These are phyloP conservation scores for Choristoneura fumiferana DNA, from an alignment of 1,140 invertebrate genomes.

Conservation along the genomic window DNA sequence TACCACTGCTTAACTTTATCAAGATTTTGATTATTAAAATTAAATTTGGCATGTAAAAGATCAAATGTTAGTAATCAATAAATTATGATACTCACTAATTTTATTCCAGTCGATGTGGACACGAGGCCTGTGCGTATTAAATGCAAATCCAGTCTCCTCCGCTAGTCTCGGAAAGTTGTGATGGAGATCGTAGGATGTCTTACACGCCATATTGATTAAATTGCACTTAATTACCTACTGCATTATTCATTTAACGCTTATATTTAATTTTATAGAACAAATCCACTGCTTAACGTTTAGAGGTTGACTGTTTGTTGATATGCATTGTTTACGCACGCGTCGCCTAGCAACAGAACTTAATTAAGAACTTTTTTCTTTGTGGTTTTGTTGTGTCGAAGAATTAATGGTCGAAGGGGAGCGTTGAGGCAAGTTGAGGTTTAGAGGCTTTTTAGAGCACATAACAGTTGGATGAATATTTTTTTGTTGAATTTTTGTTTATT, in stretches of 20 bases:
- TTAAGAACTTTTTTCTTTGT: neutral
- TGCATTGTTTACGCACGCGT: constrained; percentile 27
- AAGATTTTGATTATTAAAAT: too few species aligned
- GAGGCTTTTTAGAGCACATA: too few species aligned
- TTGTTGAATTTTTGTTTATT: too few species aligned
- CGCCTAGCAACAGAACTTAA: constrained; percentile 52
- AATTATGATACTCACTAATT: constrained; percentile 78
- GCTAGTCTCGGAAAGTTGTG: constrained; percentile 84
- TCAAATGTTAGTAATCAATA: too few species aligned
- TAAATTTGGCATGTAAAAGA: too few species aligned
- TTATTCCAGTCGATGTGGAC: constrained; percentile 82
- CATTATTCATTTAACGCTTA: neutral
- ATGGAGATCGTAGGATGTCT: constrained; percentile 79
- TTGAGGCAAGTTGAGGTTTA: too few species aligned
- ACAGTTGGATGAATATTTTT: too few species aligned
- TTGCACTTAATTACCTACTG: neutral
- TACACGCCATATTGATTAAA: constrained; percentile 68
- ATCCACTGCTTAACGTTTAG: neutral
- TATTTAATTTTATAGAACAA: constrained; percentile 4
- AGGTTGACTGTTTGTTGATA: neutral
- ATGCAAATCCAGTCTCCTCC: constrained; percentile 83
- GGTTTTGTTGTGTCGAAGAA: too few species aligned
- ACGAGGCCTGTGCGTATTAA: constrained; percentile 80
- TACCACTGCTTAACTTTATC: too few species aligned
- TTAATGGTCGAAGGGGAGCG: too few species aligned